These are phyloP conservation scores for Zosterops hypoxanthus DNA, from an alignment of 2,113 vertebrate genomes.

Conservation along the genomic window DNA sequence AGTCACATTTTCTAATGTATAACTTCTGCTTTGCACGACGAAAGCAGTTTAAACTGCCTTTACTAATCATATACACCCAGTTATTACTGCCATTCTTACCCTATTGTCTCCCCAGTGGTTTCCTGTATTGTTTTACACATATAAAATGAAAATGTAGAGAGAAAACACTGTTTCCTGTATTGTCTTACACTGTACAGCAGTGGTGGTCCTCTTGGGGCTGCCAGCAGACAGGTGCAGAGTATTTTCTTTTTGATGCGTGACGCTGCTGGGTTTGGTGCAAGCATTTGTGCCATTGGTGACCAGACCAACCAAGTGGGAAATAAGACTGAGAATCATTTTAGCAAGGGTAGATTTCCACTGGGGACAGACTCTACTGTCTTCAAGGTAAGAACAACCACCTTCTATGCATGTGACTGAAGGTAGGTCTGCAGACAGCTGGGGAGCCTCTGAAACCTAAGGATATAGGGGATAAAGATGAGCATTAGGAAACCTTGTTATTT, in stretches of 20 bases:
- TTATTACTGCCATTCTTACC: neutral
- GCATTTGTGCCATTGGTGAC: neutral
- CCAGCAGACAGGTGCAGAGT: neutral
- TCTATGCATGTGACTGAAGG: neutral
- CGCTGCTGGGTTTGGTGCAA: neutral
- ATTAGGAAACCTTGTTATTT: neutral
- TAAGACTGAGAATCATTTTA: neutral
- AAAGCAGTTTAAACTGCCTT: neutral
- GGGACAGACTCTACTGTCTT: neutral
- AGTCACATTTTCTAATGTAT: neutral
- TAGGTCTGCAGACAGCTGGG: neutral
- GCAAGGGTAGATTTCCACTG: neutral
- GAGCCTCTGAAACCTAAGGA: neutral
- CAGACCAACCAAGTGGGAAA: neutral
- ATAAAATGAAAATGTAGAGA: neutral
- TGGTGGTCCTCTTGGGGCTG: neutral
- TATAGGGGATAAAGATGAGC: neutral
- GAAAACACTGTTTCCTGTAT: neutral
- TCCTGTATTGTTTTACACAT: neutral
- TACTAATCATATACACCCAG: neutral
- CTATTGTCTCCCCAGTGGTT: neutral
- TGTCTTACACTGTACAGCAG: neutral
- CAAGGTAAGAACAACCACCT: neutral
- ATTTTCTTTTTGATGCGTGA: neutral
- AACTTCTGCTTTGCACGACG: neutral